These are phyloP conservation scores for Xestia ashworthii DNA, from an alignment of 2,888 invertebrate genomes.

Conservation along the genomic window DNA sequence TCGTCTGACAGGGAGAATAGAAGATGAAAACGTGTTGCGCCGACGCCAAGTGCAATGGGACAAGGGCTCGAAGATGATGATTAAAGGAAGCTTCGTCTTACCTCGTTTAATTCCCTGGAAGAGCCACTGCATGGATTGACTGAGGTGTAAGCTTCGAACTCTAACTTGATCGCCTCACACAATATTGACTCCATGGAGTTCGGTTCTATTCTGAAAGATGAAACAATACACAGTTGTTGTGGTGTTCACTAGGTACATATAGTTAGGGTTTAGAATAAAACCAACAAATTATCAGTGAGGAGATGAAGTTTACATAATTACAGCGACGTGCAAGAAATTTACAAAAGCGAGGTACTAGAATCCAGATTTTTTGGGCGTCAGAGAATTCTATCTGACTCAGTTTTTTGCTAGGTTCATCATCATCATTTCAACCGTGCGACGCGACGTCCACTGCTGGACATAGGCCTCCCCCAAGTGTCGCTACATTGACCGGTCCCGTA, in stretches of 20 bases:
- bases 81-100: slow-evolving; percentile 49
- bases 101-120: slow-evolving; percentile 93
- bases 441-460: too few species aligned
- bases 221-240: background rate
- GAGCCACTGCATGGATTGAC: slow-evolving; percentile 91
- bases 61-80: background rate
- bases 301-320: background rate
- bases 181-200: slow-evolving; percentile 96
- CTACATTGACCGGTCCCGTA: too few species aligned
- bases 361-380: background rate
- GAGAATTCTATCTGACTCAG: background rate
- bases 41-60: too few species aligned
- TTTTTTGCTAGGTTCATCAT: background rate
- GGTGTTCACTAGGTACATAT: too few species aligned
- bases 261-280: too few species aligned
- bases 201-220: slow-evolving; percentile 88
- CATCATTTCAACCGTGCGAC: too few species aligned
- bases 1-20: too few species aligned
- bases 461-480: too few species aligned
- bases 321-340: background rate
- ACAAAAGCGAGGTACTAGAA: background rate
- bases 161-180: slow-evolving; percentile 96
- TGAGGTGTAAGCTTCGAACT: slow-evolving; percentile 94
- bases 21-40: too few species aligned
- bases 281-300: too few species aligned